Conservation (phyloP, 2,113 vertebrate genomes). For the Elachura formosa region DNA sequence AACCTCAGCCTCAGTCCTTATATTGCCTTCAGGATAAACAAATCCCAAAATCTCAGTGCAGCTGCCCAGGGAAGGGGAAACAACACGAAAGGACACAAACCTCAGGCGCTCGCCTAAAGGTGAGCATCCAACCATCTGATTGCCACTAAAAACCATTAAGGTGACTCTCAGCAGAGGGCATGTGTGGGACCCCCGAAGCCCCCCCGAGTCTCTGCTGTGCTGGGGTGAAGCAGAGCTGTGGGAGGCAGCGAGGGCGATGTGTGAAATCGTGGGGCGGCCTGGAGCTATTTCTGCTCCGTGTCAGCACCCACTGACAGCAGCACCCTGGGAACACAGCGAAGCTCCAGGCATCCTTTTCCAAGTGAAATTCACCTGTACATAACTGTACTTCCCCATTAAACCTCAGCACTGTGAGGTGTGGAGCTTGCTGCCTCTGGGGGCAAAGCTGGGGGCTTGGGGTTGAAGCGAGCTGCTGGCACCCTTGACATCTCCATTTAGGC, state of each 20-base stretch:
- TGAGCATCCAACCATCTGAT: rapidly evolving
- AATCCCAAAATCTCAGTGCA: background rate
- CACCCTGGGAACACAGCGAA: background rate
- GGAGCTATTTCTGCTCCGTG: conserved; percentile 25
- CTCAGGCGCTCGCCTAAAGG: too few species aligned
- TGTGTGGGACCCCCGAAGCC: rapidly evolving
- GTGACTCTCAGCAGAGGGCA: background rate
- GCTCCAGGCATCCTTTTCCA: rapidly evolving
- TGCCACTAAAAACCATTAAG: rapidly evolving
- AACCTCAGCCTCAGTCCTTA: background rate
- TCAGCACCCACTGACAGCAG: conserved; percentile 48
- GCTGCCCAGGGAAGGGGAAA: background rate
- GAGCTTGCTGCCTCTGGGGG: background rate
- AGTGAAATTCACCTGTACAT: rapidly evolving
- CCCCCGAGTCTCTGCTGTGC: background rate
- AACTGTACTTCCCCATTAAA: rapidly evolving
- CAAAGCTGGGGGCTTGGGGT: background rate
- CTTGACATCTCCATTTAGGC: rapidly evolving
- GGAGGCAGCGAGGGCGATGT: background rate
- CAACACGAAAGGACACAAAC: background rate
- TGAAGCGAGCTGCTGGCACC: rapidly evolving
- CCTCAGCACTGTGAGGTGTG: rapidly evolving
- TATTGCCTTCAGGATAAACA: background rate
- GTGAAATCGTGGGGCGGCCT: background rate
- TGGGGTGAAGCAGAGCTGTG: background rate